Conservation (phyloP, 1,140 invertebrate species). For the Adoxophyes honmai region DNA sequence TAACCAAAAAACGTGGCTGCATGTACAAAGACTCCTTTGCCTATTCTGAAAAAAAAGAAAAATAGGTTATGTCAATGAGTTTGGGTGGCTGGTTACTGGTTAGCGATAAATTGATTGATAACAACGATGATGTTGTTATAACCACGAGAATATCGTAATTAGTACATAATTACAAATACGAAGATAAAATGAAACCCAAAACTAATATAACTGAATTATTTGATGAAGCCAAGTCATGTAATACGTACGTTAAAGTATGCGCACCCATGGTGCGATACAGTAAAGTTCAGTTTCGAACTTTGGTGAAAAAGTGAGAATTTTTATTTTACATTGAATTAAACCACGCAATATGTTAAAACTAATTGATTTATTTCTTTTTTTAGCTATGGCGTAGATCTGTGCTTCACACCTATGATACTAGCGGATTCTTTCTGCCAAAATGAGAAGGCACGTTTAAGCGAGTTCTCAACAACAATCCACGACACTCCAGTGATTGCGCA, state of each 20-base stretch:
- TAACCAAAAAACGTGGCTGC: too few species aligned
- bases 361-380: slow-evolving; percentile 31
- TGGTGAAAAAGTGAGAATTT: slow-evolving; percentile 82
- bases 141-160: too few species aligned
- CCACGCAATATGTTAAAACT: neutral
- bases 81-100: too few species aligned
- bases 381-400: slow-evolving; percentile 91
- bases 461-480: slow-evolving; percentile 89
- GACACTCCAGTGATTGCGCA: slow-evolving; percentile 94
- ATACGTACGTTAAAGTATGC: slow-evolving; percentile 86
- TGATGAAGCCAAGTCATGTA: slow-evolving; percentile 60
- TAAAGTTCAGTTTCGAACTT: slow-evolving; percentile 90
- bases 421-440: slow-evolving; percentile 95
- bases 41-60: too few species aligned
- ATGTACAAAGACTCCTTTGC: too few species aligned
- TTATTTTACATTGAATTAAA: too few species aligned
- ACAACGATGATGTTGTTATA: too few species aligned
- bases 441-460: slow-evolving; percentile 89
- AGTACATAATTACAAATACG: too few species aligned
- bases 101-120: too few species aligned
- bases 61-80: too few species aligned
- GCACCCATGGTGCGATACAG: slow-evolving; percentile 98
- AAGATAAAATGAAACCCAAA: slow-evolving; percentile 44
- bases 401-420: slow-evolving; percentile 97
- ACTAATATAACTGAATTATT: slow-evolving; percentile 82